A percentile compares a stretch with the other conserved stretches of the same genome.
These are phyloP conservation scores for Ageneiosus marmoratus DNA, from an alignment of 2,113 vertebrate genomes.

Conservation along the genomic window DNA sequence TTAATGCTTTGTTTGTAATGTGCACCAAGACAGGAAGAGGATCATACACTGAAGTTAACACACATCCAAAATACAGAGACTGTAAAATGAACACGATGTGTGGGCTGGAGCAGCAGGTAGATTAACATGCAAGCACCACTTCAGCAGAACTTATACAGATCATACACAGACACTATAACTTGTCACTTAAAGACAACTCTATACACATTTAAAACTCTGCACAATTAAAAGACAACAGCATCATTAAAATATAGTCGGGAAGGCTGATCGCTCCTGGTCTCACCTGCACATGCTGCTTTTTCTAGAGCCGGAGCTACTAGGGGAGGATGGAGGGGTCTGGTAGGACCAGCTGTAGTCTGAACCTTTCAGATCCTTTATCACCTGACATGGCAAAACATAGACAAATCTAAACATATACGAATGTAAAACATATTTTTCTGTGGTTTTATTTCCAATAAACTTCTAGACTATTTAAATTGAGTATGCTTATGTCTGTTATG, in stretches of 20 bases:
- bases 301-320: slow-evolving; percentile 91
- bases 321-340: slow-evolving; percentile 93
- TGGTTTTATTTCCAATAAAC: not conserved
- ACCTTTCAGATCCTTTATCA: slow-evolving; percentile 96
- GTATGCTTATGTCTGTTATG: not conserved
- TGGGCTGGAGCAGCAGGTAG: slow-evolving; percentile 44
- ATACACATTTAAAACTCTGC: not conserved
- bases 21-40: slow-evolving; percentile 29
- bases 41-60: slow-evolving; percentile 37
- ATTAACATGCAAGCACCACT: slow-evolving; percentile 41
- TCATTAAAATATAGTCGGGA: not conserved
- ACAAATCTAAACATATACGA: not conserved
- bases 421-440: not conserved
- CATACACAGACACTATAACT: slow-evolving; percentile 36
- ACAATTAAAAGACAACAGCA: not conserved
- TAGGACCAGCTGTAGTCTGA: slow-evolving; percentile 98
- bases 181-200: not conserved
- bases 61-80: slow-evolving; percentile 29
- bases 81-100: slow-evolving; percentile 3
- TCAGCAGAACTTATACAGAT: slow-evolving; percentile 14
- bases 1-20: slow-evolving; percentile 21
- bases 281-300: slow-evolving; percentile 99
- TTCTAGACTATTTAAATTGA: not conserved
- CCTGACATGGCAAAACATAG: slow-evolving; percentile 70
- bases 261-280: not conserved